Base-by-base conservation (phyloP, 1,140 invertebrate genomes). In the Tetraneura akinire region DNA sequence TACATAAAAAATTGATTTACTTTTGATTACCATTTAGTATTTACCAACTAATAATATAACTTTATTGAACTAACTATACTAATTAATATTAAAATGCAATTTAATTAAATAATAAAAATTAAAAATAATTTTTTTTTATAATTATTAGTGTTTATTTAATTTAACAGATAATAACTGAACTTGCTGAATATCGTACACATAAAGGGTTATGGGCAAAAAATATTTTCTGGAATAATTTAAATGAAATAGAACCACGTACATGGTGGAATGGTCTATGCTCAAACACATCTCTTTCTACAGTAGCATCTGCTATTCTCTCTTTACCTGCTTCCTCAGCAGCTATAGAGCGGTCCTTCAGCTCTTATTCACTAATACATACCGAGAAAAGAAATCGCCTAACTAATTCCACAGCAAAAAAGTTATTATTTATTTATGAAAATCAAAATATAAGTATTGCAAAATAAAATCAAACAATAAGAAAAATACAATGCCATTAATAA, bases 181-280 rank as follows among this genome's bases (percentile, higher is more conserved):
- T 53, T 1, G 51, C 51, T 2, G 51, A 53, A n/a, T 53, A 53
- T 53, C 51, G 51, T n/a, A n/a, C 51, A 9, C 51, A 53, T 2
- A n/a, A 53, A 53, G 51, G 51, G 21, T 21, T 53, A 53, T 53
- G 51, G 51, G 49, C 51, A 6, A 53, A 53, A 53, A n/a, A 53
- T n/a, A 21, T 53, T 21, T 2, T 53, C 18, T 53, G 51, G 51
- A 53, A 53, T n/a, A 21, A 53, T 53, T n/a, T 53, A n/a, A n/a
- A n/a, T 21, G n/a, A 1, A 9, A 53, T 53, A 0, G 51, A 53
- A 53, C 18, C 51, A 53, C 51, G 51, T 10, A 53, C 21, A 16
- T 53, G 51, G 51, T 53, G 51, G 51, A 53, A 53, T 53, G 51
- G 51, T n/a, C 51, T 53, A n/a, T 53, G 51, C 21, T 21, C n/a